Percentiles rank a stretch among this genome's conserved stretches.
phyloP scores from a whole-genome alignment of 2,113 vertebrate genomes.

The Calyptomena viridis region DNA sequence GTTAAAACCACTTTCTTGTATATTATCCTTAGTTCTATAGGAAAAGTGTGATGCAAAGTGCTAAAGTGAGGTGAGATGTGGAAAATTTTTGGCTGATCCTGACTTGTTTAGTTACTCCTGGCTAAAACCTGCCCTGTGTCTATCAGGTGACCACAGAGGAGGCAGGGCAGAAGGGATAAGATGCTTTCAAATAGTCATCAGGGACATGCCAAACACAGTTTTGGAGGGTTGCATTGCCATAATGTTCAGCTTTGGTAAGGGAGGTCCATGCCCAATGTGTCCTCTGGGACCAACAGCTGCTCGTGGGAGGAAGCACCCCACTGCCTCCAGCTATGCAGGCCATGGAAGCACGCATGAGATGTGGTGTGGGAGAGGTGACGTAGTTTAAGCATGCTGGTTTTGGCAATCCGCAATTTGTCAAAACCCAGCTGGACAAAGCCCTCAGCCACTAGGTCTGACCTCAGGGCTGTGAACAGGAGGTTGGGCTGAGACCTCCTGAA shows the following conservation, averaged over 20 bases:
- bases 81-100: neutral
- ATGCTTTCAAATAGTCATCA: neutral
- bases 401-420: neutral
- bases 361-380: too few relatives aligned
- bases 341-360: rapidly evolving
- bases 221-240: neutral
- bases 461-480: neutral
- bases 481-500: neutral
- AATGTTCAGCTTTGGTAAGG: neutral
- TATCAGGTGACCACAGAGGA: neutral
- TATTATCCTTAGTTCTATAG: neutral
- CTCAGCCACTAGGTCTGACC: neutral
- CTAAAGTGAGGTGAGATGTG: neutral
- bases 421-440: neutral
- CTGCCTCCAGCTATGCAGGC: neutral
- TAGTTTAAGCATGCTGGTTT: neutral
- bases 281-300: too few relatives aligned
- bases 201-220: neutral
- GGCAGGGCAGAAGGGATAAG: neutral
- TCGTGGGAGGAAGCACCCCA: rapidly evolving
- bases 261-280: neutral
- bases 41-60: neutral
- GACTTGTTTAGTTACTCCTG: neutral
- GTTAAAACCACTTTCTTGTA: neutral
- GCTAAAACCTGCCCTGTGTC: neutral